Evolutionary conservation across 2,797 vertebrate species (phyloP), one percentile per base, ranked within the genome.

Genomic region (Harpagifer antarcticus): DNA sequence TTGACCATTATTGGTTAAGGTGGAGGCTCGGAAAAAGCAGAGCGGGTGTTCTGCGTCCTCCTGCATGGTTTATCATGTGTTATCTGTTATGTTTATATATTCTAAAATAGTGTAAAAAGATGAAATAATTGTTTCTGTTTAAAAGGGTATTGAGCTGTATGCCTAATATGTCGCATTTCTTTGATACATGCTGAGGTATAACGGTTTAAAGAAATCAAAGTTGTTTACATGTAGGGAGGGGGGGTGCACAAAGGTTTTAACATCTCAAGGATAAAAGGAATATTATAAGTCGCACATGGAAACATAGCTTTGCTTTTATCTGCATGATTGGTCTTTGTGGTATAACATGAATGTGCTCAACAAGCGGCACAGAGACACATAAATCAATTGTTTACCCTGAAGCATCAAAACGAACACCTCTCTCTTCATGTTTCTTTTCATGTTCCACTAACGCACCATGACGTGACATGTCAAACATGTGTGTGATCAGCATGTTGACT

Each of bases 381-480:
- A 50, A 50, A 50, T 44, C 5, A 20, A 31, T 48, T 12, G 1
- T 49, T 48, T 9, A 33, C 23, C 17, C 8, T 11, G 9, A 31
- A 49, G 40, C 59, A 62, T 63, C 58, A 52, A 45, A 65, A 19
- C 58, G 50, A 44, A 27, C 67, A 9, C 2, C 57, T 45, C 14
- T 69, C 11, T 64, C 40, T 60, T 43, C 8, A 20, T 33, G 27
- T 74, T 50, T 68, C 31, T 45, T 67, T 47, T 43, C 10, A 15
- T 45, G 31, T 73, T 50, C 11, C 13, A 23, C 40, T 48, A 44
- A 64, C 8, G 20, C 7, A 10, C 9, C 27, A 13, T 19, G 54
- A 57, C 49, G 5, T 11, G 7, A 47, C 19, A 47, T 65, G 48
- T 79, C 68, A 61, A 71, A 55, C 23, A 61, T n/a, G 20, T 12